Conservation (phyloP, 2,888 invertebrate genomes). For the Metacarcinus magister region DNA sequence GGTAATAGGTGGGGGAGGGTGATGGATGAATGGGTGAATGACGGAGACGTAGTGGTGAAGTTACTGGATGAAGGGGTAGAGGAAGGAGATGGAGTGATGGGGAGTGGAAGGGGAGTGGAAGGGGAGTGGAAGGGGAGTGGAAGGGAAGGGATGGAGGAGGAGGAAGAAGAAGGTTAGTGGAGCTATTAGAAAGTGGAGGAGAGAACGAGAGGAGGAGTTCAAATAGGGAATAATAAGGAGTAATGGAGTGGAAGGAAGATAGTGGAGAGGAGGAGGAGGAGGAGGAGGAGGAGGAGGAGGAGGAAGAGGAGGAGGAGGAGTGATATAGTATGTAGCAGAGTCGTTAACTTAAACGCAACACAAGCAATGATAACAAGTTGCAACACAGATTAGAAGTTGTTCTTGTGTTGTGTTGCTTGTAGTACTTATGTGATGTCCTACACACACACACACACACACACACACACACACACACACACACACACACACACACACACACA, state of each 20-base stretch:
- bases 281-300: background rate
- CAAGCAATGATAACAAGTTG: background rate
- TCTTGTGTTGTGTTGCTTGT: background rate
- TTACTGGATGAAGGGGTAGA: background rate
- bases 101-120: too few relatives aligned
- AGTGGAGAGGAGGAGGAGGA: background rate
- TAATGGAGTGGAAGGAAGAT: background rate
- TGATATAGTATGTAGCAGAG: too few relatives aligned
- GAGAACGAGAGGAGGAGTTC: background rate
- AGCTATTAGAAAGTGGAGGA: background rate
- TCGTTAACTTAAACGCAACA: background rate
- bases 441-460: slow-evolving; percentile 13
- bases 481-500: slow-evolving; percentile 26
- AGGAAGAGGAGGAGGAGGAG: too few relatives aligned
- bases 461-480: slow-evolving; percentile 13
- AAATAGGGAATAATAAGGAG: background rate
- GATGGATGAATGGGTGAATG: background rate
- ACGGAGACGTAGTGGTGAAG: background rate
- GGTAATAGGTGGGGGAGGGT: background rate
- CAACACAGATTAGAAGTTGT: background rate
- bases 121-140: too few relatives aligned
- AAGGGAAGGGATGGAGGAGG: background rate
- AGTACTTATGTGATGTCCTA: slow-evolving; percentile 11
- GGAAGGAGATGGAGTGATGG: slow-evolving; percentile 13
- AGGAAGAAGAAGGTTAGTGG: background rate